Conservation (phyloP, 92 coral and sea anemone species). For the Palythoa caribaeorum region DNA sequence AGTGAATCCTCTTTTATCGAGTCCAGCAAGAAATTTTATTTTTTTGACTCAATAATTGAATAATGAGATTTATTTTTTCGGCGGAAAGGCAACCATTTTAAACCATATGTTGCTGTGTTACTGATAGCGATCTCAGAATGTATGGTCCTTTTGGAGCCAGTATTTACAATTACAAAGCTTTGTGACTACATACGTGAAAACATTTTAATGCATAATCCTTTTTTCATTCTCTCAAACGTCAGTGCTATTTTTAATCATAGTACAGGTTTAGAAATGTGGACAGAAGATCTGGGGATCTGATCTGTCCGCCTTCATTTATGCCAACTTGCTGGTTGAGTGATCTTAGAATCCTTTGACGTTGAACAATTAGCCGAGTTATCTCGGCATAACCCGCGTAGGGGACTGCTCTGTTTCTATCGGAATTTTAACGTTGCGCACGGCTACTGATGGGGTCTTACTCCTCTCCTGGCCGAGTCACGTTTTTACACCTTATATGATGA, state of each 20-base stretch:
- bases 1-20: background rate
- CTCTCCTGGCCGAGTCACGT: too few relatives aligned
- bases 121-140: slow-evolving; percentile 10
- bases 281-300: background rate
- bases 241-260: background rate
- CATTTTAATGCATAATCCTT: background rate
- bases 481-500: too few relatives aligned
- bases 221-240: background rate
- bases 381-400: too few relatives aligned
- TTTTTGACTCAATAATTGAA: background rate
- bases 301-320: too few relatives aligned
- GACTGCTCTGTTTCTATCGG: too few relatives aligned
- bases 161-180: background rate
- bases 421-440: too few relatives aligned
- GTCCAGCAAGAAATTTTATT: background rate
- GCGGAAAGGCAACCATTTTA: slow-evolving; percentile 7
- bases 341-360: too few relatives aligned
- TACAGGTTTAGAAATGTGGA: slow-evolving; percentile 16
- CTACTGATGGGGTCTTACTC: too few relatives aligned
- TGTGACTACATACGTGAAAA: background rate
- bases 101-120: slow-evolving; percentile 13
- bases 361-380: too few relatives aligned
- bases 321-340: too few relatives aligned
- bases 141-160: slow-evolving; percentile 11
- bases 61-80: background rate